A percentile compares a stretch with the other conserved stretches of the same genome.
Evolutionary conservation across 1,140 invertebrate genomes (phyloP).

Genomic region (Phthorimaea operculella): DNA sequence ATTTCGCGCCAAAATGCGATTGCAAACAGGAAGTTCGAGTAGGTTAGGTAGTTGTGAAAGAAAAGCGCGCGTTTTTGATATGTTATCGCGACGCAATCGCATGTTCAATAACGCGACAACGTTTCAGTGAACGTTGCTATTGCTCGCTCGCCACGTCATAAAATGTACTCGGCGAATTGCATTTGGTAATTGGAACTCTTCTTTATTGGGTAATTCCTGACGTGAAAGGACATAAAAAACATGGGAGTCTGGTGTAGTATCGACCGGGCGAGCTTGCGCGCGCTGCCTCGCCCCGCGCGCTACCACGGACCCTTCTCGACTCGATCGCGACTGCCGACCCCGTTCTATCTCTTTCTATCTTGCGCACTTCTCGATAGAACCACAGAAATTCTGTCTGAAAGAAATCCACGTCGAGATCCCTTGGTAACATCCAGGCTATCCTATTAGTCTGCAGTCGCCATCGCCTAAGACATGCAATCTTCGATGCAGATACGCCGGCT

Average conservation of each 20-base stretch:
- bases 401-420: neutral
- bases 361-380: neutral
- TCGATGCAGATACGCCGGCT: constrained; percentile 2
- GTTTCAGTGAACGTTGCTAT: neutral
- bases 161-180: constrained; percentile 28
- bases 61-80: neutral
- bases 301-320: constrained; percentile 33
- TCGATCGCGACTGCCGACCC: constrained; percentile 16
- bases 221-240: constrained; percentile 63
- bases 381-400: neutral
- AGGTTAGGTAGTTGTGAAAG: neutral
- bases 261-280: constrained; percentile 57
- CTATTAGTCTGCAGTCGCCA: constrained; percentile 6
- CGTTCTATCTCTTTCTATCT: neutral
- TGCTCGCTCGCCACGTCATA: constrained; percentile 2
- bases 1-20: neutral
- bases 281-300: constrained; percentile 36
- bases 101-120: neutral
- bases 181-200: constrained; percentile 50
- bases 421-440: neutral
- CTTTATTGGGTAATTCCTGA: constrained; percentile 56
- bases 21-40: neutral
- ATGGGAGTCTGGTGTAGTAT: constrained; percentile 63
- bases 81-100: neutral
- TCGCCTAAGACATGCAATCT: constrained; percentile 6